Evolutionary conservation across 2,888 invertebrate genomes (phyloP).

Genomic region (Serripes groenlandicus): DNA sequence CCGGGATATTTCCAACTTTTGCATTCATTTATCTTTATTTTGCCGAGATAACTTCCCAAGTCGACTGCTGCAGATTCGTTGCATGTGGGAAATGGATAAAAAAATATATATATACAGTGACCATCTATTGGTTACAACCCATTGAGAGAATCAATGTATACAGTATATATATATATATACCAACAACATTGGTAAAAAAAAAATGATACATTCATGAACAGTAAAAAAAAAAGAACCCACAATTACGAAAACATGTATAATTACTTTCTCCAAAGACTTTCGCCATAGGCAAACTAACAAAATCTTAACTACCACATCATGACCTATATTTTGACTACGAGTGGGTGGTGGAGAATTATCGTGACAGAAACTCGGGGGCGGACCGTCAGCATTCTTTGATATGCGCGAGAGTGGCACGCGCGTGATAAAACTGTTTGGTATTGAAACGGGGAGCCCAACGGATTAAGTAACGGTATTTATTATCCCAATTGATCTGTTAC

Average conservation of each 20-base stretch:
- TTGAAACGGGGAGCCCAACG: background rate
- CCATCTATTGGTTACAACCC: no score
- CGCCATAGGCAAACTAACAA: no score
- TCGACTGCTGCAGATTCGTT: background rate
- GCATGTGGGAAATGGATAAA: no score
- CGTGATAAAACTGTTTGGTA: background rate
- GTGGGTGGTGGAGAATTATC: slow-evolving; percentile 23
- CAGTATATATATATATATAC: no score
- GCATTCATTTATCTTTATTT: background rate
- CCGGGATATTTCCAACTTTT: background rate
- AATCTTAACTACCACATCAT: no score
- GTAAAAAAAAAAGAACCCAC: no score
- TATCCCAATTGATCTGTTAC: slow-evolving; percentile 2
- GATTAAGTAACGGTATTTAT: slow-evolving; percentile 5
- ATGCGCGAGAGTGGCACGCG: slow-evolving; percentile 25
- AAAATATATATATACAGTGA: no score
- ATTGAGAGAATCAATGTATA: no score
- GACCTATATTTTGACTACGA: slow-evolving; percentile 17
- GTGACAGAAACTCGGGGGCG: slow-evolving; percentile 35
- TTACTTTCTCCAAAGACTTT: no score
- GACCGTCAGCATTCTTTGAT: slow-evolving; percentile 10
- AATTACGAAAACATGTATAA: no score
- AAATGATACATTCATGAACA: no score
- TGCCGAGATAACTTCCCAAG: background rate
- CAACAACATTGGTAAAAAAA: no score